Percentiles rank a stretch among this genome's conserved stretches.
Evolutionary conservation across 2,888 invertebrate genomes (phyloP).

Genomic region (Ischnura elegans): DNA sequence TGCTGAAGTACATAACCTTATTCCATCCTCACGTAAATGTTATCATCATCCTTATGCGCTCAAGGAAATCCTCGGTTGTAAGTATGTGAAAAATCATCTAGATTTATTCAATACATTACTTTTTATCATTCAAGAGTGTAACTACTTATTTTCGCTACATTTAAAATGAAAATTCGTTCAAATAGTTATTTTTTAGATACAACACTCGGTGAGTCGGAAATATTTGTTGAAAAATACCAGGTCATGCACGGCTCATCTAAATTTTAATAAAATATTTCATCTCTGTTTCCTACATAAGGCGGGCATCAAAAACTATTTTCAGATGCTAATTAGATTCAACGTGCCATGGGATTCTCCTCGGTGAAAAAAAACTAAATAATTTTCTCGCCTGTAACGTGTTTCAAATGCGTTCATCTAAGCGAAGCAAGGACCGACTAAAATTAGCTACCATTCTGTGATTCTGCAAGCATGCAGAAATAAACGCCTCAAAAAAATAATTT

Average conservation of each 20-base stretch:
- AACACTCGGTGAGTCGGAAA: too few relatives aligned
- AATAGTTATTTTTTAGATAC: too few relatives aligned
- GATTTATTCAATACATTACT: background rate
- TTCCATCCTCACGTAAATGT: too few relatives aligned
- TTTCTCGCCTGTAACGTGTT: background rate
- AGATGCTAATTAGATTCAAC: background rate
- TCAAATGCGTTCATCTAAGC: background rate
- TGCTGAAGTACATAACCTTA: too few relatives aligned
- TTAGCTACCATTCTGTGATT: background rate
- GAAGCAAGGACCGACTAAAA: background rate
- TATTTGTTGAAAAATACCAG: too few relatives aligned
- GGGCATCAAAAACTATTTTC: background rate
- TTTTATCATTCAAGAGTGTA: background rate
- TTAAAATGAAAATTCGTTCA: too few relatives aligned
- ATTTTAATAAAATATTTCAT: too few relatives aligned
- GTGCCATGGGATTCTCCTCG: background rate
- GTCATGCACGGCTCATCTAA: too few relatives aligned
- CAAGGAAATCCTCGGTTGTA: too few relatives aligned
- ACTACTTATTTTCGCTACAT: background rate
- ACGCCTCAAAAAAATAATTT: background rate
- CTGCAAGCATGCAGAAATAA: background rate
- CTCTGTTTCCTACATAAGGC: too few relatives aligned
- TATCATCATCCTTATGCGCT: too few relatives aligned
- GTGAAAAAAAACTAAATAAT: background rate
- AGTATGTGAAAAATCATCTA: too few relatives aligned